Evolutionary conservation across 2,888 invertebrate genomes (phyloP), one percentile per base, ranked within the genome.

Genomic region (Caenorhabditis sp.): DNA sequence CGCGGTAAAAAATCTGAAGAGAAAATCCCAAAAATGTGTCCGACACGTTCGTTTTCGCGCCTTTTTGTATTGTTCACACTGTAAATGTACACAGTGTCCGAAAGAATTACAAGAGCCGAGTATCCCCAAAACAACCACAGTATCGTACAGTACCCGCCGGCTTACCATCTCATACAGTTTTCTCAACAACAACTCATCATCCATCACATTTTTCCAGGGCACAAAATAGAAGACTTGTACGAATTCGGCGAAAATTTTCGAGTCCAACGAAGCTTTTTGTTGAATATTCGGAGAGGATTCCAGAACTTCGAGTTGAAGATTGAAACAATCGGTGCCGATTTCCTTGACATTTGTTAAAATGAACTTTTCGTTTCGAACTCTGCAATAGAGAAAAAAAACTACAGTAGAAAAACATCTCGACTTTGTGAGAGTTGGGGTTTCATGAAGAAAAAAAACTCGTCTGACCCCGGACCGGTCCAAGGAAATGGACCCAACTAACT

Each of bases 181-280:
- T 50, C 66, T 65, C 36, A 73, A 43, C 27, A 68, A n/a, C 21
- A 73, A 37, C 2, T 62, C 60, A 43, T 27, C 24, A 8, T 65
- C 26, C 23, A 62, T n/a, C 5, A 68, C 14, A 5, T 65, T 61
- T 3, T 72, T 62, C 72, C 72, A 72, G 19, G 66, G 49, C 8
- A 72, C 58, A 26, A 68, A 67, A 54, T 65, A 72, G 54, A 72
- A 68, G n/a, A 65, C 26, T 31, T 63, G 59, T 31, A 72, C 62
- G 51, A 72, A 72, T 23, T 72, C 64, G 0, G 14, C 43, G 14
- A 61, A n/a, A 5, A 72, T 24, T 21, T 37, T 54, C 4, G 43
- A 10, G 12, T 43, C 43, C 3, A 5, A 3, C 43, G 14, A 17
- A 3, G 43, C 14, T 17, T 10, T 17, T 43, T 43, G 10, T 43